These are phyloP conservation scores for Strigamia transsilvanica DNA, from an alignment of 2,888 invertebrate species.

Conservation along the genomic window DNA sequence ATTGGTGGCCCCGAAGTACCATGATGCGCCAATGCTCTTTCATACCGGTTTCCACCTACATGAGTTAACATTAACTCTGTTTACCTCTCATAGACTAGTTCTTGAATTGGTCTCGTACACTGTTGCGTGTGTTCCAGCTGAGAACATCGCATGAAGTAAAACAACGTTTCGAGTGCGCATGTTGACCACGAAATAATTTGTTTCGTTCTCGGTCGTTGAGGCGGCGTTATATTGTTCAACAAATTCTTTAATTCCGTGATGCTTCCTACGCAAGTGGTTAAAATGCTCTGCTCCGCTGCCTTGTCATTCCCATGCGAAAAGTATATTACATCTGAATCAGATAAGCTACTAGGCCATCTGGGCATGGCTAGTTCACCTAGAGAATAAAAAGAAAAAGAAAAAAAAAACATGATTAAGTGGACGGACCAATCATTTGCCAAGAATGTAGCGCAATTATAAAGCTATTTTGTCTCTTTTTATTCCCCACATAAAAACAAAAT, in stretches of 20 bases:
- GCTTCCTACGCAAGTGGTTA: constrained; percentile 90
- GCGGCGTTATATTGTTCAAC: background rate
- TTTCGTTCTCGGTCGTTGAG: background rate
- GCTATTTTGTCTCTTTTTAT: background rate
- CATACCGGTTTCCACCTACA: too few relatives aligned
- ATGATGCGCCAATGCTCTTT: too few relatives aligned
- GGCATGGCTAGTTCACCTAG: constrained; percentile 83
- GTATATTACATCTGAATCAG: constrained; percentile 58
- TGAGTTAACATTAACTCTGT: background rate
- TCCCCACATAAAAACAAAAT: constrained; percentile 5
- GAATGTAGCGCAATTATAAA: constrained; percentile 8
- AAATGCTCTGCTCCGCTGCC: constrained; percentile 72
- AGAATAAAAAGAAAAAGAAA: constrained; percentile 56
- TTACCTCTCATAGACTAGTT: constrained; percentile 77
- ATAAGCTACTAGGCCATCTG: constrained; percentile 72
- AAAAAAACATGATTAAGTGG: constrained; percentile 38
- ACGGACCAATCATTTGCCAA: background rate
- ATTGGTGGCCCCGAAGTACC: too few relatives aligned
- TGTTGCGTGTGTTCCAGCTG: constrained; percentile 76
- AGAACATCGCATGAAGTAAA: constrained; percentile 92
- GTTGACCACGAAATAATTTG: constrained; percentile 64
- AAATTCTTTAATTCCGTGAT: constrained; percentile 71
- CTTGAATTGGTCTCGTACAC: constrained; percentile 69
- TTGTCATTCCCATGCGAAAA: constrained; percentile 62
- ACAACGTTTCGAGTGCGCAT: constrained; percentile 79